These are phyloP conservation scores for Sander lucioperca DNA, from an alignment of 2,113 vertebrate species.

Conservation along the genomic window DNA sequence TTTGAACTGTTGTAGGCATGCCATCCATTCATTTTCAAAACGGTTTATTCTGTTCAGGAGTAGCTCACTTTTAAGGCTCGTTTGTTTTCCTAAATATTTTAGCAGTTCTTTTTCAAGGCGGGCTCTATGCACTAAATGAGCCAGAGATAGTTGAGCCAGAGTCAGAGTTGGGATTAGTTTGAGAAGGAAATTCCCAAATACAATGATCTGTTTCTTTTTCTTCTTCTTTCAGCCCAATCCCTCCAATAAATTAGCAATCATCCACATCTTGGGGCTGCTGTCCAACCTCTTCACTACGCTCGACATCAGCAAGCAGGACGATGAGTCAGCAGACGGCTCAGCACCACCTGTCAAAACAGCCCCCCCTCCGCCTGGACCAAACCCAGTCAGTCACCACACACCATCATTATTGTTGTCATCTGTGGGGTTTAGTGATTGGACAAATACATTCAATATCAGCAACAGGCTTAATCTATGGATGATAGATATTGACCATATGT, in stretches of 20 bases:
- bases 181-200: background rate
- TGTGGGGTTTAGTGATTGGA: background rate
- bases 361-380: slow-evolving; percentile 93
- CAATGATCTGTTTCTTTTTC: background rate
- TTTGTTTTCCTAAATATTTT: slow-evolving; percentile 11
- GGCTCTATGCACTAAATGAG: slow-evolving; percentile 1
- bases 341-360: slow-evolving; percentile 90
- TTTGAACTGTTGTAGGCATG: background rate
- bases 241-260: slow-evolving; percentile 97
- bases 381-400: slow-evolving; percentile 89
- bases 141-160: background rate
- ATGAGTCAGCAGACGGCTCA: slow-evolving; percentile 90
- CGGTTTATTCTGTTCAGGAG: background rate
- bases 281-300: slow-evolving; percentile 98
- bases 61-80: background rate
- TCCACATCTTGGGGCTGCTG: slow-evolving; percentile 97
- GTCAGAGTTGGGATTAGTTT: background rate
- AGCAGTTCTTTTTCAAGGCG: slow-evolving; percentile 12
- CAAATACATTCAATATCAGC: background rate
- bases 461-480: background rate
- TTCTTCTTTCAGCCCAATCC: slow-evolving; percentile 92
- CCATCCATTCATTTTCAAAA: no score
- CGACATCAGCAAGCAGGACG: slow-evolving; percentile 97
- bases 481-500: background rate
- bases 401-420: background rate